Base-by-base conservation (phyloP, 1,140 invertebrate genomes). In the Wasmannia auropunctata region DNA sequence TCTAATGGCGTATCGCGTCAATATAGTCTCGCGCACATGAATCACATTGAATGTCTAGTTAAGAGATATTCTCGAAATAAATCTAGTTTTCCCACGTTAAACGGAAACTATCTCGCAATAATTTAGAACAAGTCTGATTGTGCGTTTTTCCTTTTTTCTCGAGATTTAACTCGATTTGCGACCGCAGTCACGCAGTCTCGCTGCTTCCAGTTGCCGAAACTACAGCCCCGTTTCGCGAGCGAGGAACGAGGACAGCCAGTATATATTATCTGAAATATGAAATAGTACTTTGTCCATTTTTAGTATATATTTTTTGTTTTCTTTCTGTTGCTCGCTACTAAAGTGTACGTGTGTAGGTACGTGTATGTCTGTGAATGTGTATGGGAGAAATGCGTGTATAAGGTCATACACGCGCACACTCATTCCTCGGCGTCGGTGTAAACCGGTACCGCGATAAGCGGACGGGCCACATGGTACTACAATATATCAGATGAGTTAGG, bases 261-360 rank as follows among this genome's bases (percentile, higher is more conserved):
- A 74, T 83, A 74, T 83, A 83, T 81, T 70, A 83, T 83, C 79
- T 83, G 67, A 88, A 85, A 89, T 70, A 85, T 63, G 84, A 89
- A 89, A 89, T 89, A 89, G 88, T 89, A 89, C 87, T 89, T 89
- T 89, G 88, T 89, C 88, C 88, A 89, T 83, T 89, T 85, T 74
- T 58, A 25, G 74, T 70, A 80, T 90, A 49, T 37, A 74, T 37
- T 65, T 54, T 65, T 54, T 69, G 54, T 56, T 84, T n/a, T 49
- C 63, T 60, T 79, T 75, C 31, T 56, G 67, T 87, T 58, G 80
- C 40, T 81, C 85, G 49, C 72, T 65, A 83, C 65, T 49, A 56
- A 37, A 46, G 28, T 46, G 43, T 76, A 34, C 34, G 37, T 69
- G 60, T 83, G n/a, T 51, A 25, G n/a, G n/a, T n/a, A n/a, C 72